Conservation (phyloP, 1,140 invertebrate genomes). For the Galleria mellonella region DNA sequence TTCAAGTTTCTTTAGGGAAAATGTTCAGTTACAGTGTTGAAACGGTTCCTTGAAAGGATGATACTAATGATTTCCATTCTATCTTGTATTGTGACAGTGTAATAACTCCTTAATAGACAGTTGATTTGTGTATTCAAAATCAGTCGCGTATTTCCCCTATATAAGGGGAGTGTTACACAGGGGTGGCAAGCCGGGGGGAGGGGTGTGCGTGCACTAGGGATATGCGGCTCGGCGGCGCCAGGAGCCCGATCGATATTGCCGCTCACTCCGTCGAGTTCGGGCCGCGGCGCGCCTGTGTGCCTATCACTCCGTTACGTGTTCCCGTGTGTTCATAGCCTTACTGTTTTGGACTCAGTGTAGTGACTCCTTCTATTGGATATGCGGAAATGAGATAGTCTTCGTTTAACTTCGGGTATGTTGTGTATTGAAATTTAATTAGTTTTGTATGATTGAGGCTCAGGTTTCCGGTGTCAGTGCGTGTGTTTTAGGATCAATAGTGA, state of each 20-base stretch:
- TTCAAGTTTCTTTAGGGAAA: too few species aligned
- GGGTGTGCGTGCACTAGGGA: slow-evolving; percentile 63
- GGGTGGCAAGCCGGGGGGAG: slow-evolving; percentile 42
- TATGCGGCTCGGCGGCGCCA: slow-evolving; percentile 65
- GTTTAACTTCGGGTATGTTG: slow-evolving; percentile 35
- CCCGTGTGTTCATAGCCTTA: slow-evolving; percentile 25
- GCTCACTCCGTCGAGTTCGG: slow-evolving; percentile 33
- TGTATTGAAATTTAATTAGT: slow-evolving; percentile 5
- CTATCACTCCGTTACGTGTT: slow-evolving; percentile 13
- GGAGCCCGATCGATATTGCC: slow-evolving; percentile 57
- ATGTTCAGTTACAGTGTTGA: too few species aligned
- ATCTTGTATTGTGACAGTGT: too few species aligned
- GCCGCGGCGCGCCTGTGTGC: slow-evolving; percentile 44
- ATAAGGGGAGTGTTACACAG: slow-evolving; percentile 29
- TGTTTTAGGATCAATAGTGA: slow-evolving; percentile 39
- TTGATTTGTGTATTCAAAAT: slow-evolving; percentile 5
- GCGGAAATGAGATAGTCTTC: slow-evolving; percentile 57
- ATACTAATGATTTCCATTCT: too few species aligned
- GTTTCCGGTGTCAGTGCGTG: slow-evolving; percentile 19
- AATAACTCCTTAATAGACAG: too few species aligned
- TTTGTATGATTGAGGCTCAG: slow-evolving; percentile 1
- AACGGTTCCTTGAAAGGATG: too few species aligned
- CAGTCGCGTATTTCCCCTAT: slow-evolving; percentile 24
- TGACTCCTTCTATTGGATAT: slow-evolving; percentile 43
- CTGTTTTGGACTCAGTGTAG: slow-evolving; percentile 31